Base-by-base conservation (phyloP, 2,888 invertebrate species). In the Ganaspis brasiliensis region DNA sequence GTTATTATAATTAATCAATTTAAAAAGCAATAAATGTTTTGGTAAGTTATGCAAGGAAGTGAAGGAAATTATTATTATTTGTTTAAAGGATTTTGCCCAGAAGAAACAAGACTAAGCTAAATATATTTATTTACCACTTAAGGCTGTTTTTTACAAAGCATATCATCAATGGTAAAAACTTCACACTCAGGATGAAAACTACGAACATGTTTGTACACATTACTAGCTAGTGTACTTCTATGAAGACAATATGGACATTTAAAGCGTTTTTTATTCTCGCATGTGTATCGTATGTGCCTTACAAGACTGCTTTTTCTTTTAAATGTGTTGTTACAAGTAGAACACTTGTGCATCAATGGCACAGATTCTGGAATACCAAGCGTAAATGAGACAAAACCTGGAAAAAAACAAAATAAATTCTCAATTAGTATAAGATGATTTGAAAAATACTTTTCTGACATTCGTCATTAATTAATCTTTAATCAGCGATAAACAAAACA, bases 321-420 rank as follows among this genome's bases (percentile, higher is more conserved):
- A 76, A 88, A 90, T 19, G 73, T 81, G 31, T 83, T 87, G 10
- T 73, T 79, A 80, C 89, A 90, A 24, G 85, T 84, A 19, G 74
- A 70, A 61, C 84, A 87, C 10, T 45, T 76, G 45, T 76, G 72
- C 40, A 26, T 16, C 86, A 59, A 87, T 85, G 12, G 82, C 80
- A 67, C 40, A 0, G 67, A 3, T 26, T 2, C 3, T 19, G n/a
- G n/a, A 14, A 21, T 26, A 21, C 26, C 40, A 45, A 45, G 24
- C 26, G 45, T 21, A 67, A 9, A n/a, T 59, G 59, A 8, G 16
- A 9, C n/a, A 9, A 45, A 12, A 26, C 45, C 67, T 67, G 45
- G 8, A 67, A 67, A 63, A 63, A 26, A n/a, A 24, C 12, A 40
- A 6, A 4, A 67, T n/a, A 26, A n/a, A 24, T 26, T 0, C n/a